phyloP scores from a whole-genome alignment of 2,888 invertebrate species.

The Metalampra italica region DNA sequence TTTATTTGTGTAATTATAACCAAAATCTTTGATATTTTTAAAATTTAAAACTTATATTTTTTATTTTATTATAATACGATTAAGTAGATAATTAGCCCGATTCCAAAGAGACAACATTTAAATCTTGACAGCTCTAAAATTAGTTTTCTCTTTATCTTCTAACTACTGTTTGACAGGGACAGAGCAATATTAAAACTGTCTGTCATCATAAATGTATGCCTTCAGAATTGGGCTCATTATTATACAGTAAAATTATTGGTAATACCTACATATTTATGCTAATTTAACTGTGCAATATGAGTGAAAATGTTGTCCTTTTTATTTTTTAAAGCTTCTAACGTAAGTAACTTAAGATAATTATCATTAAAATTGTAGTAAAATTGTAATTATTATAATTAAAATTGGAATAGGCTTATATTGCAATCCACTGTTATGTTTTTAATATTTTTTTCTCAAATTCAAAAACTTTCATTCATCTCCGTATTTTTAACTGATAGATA shows the following conservation, averaged over 20 bases:
- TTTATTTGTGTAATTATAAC: neutral
- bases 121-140: no score
- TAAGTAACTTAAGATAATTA: slow-evolving; percentile 53
- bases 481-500: slow-evolving; percentile 45
- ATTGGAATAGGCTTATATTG: slow-evolving; percentile 64
- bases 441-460: slow-evolving; percentile 36
- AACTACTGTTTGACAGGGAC: no score
- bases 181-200: no score
- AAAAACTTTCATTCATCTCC: slow-evolving; percentile 35
- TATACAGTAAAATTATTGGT: slow-evolving; percentile 10
- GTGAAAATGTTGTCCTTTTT: slow-evolving; percentile 57
- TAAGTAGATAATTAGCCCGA: slow-evolving; percentile 8
- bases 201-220: no score
- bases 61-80: slow-evolving; percentile 9
- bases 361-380: slow-evolving; percentile 68
- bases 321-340: slow-evolving; percentile 51
- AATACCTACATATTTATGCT: slow-evolving; percentile 33
- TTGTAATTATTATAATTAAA: slow-evolving; percentile 59
- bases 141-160: no score
- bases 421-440: slow-evolving; percentile 66
- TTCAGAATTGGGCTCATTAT: slow-evolving; percentile 3
- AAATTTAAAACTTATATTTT: slow-evolving; percentile 13
- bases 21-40: slow-evolving; percentile 14
- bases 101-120: no score
- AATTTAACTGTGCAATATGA: slow-evolving; percentile 71